Conservation (phyloP, 92 coral and sea anemone genomes). For the Ricordea florida region DNA sequence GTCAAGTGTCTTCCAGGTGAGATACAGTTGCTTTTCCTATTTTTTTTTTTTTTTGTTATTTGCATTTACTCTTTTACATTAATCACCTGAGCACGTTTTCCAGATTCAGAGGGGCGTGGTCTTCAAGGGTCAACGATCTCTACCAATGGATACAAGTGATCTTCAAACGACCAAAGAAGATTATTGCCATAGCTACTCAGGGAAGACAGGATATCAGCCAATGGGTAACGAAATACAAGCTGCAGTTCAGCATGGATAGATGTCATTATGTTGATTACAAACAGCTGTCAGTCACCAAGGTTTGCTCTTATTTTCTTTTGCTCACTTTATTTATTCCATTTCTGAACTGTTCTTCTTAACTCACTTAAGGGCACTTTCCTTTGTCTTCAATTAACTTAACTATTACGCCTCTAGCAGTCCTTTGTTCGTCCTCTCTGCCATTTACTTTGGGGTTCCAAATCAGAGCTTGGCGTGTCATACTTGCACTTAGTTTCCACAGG, state of each 20-base stretch:
- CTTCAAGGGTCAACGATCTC: constrained; percentile 52
- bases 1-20: no score
- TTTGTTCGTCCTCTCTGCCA: no score
- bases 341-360: no score
- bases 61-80: not conserved
- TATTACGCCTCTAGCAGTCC: no score
- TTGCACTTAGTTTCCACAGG: no score
- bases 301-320: not conserved
- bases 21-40: no score
- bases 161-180: constrained; percentile 53
- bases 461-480: no score
- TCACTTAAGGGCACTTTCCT: no score
- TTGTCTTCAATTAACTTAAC: no score
- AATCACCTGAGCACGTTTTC: not conserved
- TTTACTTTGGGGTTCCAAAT: no score
- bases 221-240: constrained; percentile 62
- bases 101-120: constrained; percentile 67
- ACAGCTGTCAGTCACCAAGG: constrained; percentile 49
- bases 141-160: constrained; percentile 68
- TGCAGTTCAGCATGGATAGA: constrained; percentile 60
- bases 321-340: not conserved
- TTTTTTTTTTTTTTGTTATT: no score
- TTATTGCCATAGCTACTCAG: constrained; percentile 82
- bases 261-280: constrained; percentile 50
- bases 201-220: constrained; percentile 65